Percentiles rank a stretch among this genome's conserved stretches.
Conservation (phyloP, 2,888 invertebrate species). For the Bimastos eiseni region DNA sequence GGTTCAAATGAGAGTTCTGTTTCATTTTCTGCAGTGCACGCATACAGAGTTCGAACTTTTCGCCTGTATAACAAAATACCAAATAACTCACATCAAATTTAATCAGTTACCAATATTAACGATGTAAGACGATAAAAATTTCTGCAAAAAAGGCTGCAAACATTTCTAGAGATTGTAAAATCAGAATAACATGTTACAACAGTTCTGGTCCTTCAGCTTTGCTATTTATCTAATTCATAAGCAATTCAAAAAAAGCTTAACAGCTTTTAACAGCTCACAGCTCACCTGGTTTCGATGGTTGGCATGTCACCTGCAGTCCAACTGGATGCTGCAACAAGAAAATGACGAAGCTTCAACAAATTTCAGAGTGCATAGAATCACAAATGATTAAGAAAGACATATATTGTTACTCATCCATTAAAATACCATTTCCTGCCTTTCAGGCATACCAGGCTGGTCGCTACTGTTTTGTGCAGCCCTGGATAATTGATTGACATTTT, state of each 20-base stretch:
- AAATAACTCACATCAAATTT: not conserved
- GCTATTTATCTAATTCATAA: not conserved
- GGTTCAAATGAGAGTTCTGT: slow-evolving; percentile 97
- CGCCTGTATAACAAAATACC: not conserved
- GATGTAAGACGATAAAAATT: not conserved
- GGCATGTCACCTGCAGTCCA: not conserved
- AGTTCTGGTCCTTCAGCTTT: not conserved
- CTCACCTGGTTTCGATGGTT: not conserved
- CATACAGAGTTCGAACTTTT: slow-evolving; percentile 72
- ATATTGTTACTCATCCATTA: not conserved
- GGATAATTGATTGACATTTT: not conserved
- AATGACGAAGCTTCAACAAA: not conserved
- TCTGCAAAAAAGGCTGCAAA: slow-evolving; percentile 9
- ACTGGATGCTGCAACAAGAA: slow-evolving; percentile 13
- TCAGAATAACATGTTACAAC: too few relatives aligned
- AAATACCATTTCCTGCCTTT: not conserved
- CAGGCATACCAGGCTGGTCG: not conserved
- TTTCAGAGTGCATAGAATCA: not conserved
- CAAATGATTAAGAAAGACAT: not conserved
- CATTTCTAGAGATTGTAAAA: not conserved
- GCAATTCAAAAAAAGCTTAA: not conserved
- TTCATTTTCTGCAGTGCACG: slow-evolving; percentile 93
- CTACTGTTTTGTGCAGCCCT: not conserved
- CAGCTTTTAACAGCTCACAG: not conserved
- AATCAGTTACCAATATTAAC: not conserved